phyloP scores from a whole-genome alignment of 2,888 invertebrate genomes.

The Criorhina ranunculi region DNA sequence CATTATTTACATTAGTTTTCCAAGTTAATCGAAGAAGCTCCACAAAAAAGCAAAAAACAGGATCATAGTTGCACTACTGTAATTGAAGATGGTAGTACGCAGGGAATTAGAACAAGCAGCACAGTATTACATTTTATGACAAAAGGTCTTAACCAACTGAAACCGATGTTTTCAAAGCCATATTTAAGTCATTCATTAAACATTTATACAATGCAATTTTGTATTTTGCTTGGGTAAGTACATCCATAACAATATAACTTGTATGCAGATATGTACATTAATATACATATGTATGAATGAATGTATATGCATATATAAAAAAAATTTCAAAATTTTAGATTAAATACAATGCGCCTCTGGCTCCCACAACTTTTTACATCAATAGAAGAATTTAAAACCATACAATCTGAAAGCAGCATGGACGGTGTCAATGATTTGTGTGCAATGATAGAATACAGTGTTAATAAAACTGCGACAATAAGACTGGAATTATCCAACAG shows the following conservation, averaged over 20 bases:
- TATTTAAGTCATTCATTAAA: constrained; percentile 87
- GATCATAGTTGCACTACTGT: constrained; percentile 79
- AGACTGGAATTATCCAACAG: constrained; percentile 77
- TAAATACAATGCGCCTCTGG: constrained; percentile 94
- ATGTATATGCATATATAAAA: not conserved
- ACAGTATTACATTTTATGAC: constrained; percentile 82
- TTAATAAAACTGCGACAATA: constrained; percentile 81
- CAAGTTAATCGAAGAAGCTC: constrained; percentile 80
- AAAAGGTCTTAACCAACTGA: constrained; percentile 87
- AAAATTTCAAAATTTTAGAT: constrained; percentile 83
- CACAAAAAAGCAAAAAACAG: constrained; percentile 78
- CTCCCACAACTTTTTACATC: constrained; percentile 93
- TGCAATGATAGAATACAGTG: constrained; percentile 82
- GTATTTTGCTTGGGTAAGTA: constrained; percentile 88
- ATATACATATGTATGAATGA: too few species aligned
- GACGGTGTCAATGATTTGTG: constrained; percentile 80
- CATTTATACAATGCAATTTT: constrained; percentile 88
- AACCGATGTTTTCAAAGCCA: constrained; percentile 88
- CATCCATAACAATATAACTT: not conserved
- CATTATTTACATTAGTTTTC: constrained; percentile 79
- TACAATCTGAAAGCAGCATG: constrained; percentile 77
- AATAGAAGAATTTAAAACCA: constrained; percentile 85
- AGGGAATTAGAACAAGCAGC: constrained; percentile 29
- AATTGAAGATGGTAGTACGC: constrained; percentile 36
- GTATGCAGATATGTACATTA: too few species aligned